phyloP scores from a whole-genome alignment of 2,888 invertebrate species.

The Nomada hirtipes region DNA sequence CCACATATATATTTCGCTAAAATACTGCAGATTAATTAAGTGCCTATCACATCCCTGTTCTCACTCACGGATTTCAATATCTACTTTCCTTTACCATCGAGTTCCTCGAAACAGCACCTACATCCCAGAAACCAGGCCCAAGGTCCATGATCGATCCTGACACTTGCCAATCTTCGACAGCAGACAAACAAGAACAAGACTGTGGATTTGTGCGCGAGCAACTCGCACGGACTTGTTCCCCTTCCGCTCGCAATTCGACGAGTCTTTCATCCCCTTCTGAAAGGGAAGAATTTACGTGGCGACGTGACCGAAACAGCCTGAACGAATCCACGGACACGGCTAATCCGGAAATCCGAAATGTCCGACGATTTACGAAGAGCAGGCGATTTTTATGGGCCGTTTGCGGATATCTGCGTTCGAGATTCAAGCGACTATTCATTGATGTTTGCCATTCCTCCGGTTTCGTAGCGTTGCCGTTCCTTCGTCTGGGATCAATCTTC shows the following conservation, averaged over 20 bases:
- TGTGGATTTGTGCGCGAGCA: not conserved
- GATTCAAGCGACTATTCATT: conserved; percentile 35
- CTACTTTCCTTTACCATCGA: not conserved
- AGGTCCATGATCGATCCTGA: conserved; percentile 1
- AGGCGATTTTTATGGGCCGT: conserved; percentile 58
- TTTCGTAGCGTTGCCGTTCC: not conserved
- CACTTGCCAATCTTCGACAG: not conserved
- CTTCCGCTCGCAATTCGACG: conserved; percentile 12
- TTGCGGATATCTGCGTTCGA: conserved; percentile 33
- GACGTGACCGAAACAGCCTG: conserved; percentile 36
- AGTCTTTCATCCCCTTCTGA: conserved; percentile 17
- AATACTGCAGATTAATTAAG: too few relatives aligned
- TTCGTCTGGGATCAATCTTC: not conserved
- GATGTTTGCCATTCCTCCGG: not conserved
- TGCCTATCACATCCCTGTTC: too few relatives aligned
- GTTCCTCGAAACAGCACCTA: not conserved
- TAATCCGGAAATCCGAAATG: conserved; percentile 69
- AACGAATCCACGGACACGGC: conserved; percentile 47
- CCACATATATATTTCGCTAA: too few relatives aligned
- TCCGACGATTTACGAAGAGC: conserved; percentile 48
- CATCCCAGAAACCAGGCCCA: not conserved
- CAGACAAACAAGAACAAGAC: conserved; percentile 10
- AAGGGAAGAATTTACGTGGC: conserved; percentile 34
- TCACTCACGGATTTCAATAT: too few relatives aligned
- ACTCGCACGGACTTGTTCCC: not conserved